Percentiles rank a stretch among this genome's conserved stretches.
Evolutionary conservation across 2,888 invertebrate genomes (phyloP).

Genomic region (Cephus runcator): DNA sequence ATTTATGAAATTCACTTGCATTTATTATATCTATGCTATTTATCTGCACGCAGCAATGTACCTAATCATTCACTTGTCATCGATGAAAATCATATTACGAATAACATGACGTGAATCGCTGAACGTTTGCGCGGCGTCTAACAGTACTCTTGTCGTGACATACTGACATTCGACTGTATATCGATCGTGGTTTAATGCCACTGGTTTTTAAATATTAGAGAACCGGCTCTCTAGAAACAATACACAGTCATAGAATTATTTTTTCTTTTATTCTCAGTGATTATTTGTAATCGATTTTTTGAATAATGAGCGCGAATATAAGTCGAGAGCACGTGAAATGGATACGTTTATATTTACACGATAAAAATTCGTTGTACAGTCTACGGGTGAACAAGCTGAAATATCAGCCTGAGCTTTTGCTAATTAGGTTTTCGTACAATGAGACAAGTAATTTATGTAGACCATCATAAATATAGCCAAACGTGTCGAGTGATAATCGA

Average conservation of each 20-base stretch:
- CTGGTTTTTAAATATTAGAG: neutral
- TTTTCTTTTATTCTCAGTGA: neutral
- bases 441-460: neutral
- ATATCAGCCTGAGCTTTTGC: neutral
- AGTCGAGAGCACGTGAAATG: neutral
- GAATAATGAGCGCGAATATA: neutral
- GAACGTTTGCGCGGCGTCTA: neutral
- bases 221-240: neutral
- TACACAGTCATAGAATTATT: neutral
- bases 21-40: constrained; percentile 1
- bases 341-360: neutral
- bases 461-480: neutral
- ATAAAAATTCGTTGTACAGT: neutral
- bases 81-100: neutral
- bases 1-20: constrained; percentile 1
- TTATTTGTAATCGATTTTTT: neutral
- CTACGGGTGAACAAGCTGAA: neutral
- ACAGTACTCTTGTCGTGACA: constrained; percentile 38
- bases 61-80: neutral
- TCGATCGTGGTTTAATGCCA: constrained; percentile 31
- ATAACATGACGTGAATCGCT: neutral
- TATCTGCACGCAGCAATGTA: neutral
- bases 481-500: neutral
- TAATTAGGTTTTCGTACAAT: neutral
- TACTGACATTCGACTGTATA: constrained; percentile 45